Percentiles rank a stretch among this genome's conserved stretches.
These are phyloP conservation scores for Malaclemys terrapin DNA, from an alignment of 2,113 vertebrate species.

Conservation along the genomic window DNA sequence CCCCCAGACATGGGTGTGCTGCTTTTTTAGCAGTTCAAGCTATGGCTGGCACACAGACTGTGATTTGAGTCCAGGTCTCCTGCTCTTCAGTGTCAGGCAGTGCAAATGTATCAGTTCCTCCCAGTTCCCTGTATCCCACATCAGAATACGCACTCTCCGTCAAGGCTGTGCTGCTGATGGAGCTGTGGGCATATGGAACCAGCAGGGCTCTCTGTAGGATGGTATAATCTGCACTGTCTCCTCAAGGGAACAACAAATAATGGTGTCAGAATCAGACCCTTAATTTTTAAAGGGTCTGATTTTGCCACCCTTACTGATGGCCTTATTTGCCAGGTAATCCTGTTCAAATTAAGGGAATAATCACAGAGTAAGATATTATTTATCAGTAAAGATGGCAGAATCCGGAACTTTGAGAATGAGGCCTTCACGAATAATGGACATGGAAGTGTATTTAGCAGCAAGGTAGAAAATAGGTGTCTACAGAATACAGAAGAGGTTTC, in stretches of 20 bases:
- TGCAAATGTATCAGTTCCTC: neutral
- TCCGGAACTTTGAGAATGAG: neutral
- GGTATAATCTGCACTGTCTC: neutral
- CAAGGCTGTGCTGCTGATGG: neutral
- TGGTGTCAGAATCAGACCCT: no score
- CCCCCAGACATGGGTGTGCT: neutral
- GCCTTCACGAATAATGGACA: neutral
- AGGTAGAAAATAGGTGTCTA: rapidly evolving
- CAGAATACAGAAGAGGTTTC: neutral
- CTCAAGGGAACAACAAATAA: neutral
- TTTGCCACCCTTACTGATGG: neutral
- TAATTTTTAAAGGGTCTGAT: neutral
- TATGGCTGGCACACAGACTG: neutral
- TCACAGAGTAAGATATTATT: neutral
- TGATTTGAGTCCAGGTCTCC: rapidly evolving
- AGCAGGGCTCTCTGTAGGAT: neutral
- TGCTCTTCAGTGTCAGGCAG: rapidly evolving
- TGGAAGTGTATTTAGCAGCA: rapidly evolving
- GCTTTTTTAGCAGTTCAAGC: neutral
- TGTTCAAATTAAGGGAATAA: neutral
- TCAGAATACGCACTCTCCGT: neutral
- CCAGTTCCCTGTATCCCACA: neutral
- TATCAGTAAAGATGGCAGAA: neutral
- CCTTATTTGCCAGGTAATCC: neutral
- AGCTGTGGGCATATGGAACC: neutral